Conservation (phyloP, 2,797 vertebrate species). For the Neosilurus hyrtlii region DNA sequence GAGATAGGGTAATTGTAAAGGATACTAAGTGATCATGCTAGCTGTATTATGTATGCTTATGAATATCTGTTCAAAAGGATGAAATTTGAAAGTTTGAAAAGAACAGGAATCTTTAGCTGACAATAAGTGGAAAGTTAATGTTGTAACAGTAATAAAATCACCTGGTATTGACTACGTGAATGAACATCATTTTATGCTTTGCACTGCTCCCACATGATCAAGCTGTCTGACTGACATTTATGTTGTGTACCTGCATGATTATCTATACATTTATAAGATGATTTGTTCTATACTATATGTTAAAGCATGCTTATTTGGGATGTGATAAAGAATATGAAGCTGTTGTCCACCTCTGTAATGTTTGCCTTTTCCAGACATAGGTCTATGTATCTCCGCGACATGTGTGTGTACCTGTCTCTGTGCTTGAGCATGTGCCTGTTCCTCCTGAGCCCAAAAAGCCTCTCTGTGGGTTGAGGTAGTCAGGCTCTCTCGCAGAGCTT, state of each 20-base stretch:
- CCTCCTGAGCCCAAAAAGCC: slow-evolving; percentile 73
- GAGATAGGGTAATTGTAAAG: too few relatives aligned
- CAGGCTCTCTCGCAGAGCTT: slow-evolving; percentile 72
- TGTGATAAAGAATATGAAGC: not conserved
- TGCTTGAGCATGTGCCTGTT: slow-evolving; percentile 66
- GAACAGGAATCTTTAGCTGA: too few relatives aligned
- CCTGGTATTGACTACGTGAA: not conserved
- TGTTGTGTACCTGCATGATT: not conserved
- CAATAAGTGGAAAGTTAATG: too few relatives aligned
- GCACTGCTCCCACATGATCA: not conserved
- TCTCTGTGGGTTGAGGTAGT: slow-evolving; percentile 73
- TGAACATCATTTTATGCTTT: not conserved
- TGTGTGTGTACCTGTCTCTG: slow-evolving; percentile 65
- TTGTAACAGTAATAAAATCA: too few relatives aligned
- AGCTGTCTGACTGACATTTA: too few relatives aligned
- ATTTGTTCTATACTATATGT: not conserved
- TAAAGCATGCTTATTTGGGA: not conserved
- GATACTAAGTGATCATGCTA: too few relatives aligned
- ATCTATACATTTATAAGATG: not conserved
- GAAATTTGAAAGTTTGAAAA: too few relatives aligned
- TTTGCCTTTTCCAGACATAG: not conserved
- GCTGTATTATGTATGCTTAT: not conserved
- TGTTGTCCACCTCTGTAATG: not conserved
- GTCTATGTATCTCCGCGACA: not conserved
- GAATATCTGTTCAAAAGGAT: not conserved